phyloP scores from a whole-genome alignment of 2,113 vertebrate species.

The Smithornis capensis region DNA sequence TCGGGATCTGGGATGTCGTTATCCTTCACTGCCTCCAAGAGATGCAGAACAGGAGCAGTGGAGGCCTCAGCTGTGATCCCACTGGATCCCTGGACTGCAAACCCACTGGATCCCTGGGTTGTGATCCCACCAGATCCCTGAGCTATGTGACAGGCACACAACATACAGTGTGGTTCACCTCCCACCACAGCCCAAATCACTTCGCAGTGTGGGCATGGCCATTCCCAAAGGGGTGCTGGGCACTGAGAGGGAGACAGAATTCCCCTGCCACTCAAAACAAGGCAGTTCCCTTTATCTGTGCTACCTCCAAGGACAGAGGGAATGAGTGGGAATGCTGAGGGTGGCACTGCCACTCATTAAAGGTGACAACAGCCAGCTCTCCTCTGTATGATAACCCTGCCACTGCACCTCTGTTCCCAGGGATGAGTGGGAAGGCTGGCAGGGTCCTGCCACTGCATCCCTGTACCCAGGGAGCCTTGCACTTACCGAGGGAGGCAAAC shows the following conservation, averaged over 20 bases:
- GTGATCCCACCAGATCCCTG: background rate
- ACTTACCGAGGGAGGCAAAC: slow-evolving; percentile 90
- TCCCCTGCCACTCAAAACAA: background rate
- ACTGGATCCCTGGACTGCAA: background rate
- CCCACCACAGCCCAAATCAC: rapidly evolving
- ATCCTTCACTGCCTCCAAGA: background rate
- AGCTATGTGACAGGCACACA: background rate
- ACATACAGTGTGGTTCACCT: rapidly evolving
- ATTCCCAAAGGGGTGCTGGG: background rate
- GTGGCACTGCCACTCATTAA: background rate
- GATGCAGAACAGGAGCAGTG: background rate
- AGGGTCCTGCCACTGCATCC: background rate
- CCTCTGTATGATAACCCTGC: background rate
- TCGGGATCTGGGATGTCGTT: rapidly evolving
- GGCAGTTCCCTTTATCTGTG: background rate
- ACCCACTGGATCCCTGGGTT: background rate
- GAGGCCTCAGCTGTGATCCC: background rate
- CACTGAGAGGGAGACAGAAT: background rate
- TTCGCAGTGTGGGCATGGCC: rapidly evolving
- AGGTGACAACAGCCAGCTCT: background rate
- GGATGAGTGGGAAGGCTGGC: background rate
- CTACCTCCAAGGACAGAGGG: background rate
- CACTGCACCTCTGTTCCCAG: rapidly evolving
- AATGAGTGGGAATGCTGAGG: rapidly evolving
- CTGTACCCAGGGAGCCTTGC: background rate